Conservation (phyloP, 2,888 invertebrate species). For the Sminthurinus aureus region DNA sequence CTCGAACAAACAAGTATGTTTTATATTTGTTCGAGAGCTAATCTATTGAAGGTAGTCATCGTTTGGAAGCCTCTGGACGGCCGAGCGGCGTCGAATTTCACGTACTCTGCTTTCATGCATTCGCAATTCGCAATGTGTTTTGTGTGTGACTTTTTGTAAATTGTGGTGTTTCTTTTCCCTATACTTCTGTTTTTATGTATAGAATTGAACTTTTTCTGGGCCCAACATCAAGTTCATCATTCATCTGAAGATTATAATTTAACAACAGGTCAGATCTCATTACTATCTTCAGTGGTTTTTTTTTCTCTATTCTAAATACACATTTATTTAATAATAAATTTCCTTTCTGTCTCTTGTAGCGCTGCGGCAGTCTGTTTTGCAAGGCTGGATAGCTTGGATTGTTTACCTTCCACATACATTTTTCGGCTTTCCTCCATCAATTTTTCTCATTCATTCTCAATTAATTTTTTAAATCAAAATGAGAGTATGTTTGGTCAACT, state of each 20-base stretch:
- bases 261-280: conserved; percentile 71
- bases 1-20: background rate
- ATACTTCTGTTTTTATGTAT: conserved; percentile 51
- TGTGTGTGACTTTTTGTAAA: background rate
- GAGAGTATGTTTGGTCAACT: too few relatives aligned
- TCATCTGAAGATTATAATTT: conserved; percentile 75
- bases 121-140: background rate
- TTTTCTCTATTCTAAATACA: background rate
- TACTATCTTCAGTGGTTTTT: background rate
- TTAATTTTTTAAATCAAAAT: too few relatives aligned
- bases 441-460: conserved; percentile 83
- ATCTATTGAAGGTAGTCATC: background rate
- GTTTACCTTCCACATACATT: conserved; percentile 69
- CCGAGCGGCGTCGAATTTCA: background rate
- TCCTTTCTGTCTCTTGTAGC: background rate
- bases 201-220: conserved; percentile 88
- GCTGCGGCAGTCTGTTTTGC: conserved; percentile 78
- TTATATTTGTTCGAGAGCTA: background rate
- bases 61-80: background rate
- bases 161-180: conserved; percentile 56
- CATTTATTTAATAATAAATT: background rate
- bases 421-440: conserved; percentile 76
- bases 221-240: conserved; percentile 89
- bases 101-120: background rate
- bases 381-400: conserved; percentile 78